Percentiles rank a stretch among this genome's conserved stretches.
Conservation (phyloP, 2,888 invertebrate species). For the Chrysina gloriosa region DNA sequence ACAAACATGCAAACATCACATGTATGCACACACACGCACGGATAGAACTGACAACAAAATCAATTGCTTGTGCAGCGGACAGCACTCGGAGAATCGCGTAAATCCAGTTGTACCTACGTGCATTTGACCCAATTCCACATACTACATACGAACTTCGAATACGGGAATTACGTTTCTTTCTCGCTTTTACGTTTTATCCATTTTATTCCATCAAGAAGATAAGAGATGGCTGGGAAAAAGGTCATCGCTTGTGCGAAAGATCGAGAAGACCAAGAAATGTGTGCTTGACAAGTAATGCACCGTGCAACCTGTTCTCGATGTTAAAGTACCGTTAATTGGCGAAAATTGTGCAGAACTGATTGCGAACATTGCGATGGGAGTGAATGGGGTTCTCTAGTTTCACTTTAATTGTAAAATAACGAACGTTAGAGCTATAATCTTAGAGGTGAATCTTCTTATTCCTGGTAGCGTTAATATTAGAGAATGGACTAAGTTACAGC, state of each 20-base stretch:
- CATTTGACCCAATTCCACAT: constrained; percentile 29
- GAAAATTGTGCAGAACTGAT: constrained; percentile 16
- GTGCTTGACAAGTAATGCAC: not conserved
- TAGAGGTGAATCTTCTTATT: too few species aligned
- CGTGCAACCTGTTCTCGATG: not conserved
- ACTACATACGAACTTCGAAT: not conserved
- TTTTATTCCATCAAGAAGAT: not conserved
- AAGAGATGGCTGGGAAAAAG: not conserved
- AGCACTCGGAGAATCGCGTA: constrained; percentile 3
- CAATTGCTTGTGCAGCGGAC: constrained; percentile 20
- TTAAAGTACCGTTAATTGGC: constrained; percentile 7
- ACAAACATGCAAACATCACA: not conserved
- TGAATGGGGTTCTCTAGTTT: not conserved
- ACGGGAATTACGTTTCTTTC: constrained; percentile 14
- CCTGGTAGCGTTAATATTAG: too few species aligned
- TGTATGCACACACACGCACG: not conserved
- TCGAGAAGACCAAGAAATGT: not conserved
- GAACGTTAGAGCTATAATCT: not conserved
- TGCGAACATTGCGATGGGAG: not conserved
- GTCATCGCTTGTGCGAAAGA: not conserved
- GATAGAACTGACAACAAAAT: constrained; percentile 12
- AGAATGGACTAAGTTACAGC: too few species aligned
- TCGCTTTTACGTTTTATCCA: not conserved
- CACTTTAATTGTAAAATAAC: not conserved
- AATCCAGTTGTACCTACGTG: constrained; percentile 24